Percentiles rank a stretch among this genome's conserved stretches.
Conservation (phyloP, 2,888 invertebrate genomes). For the Drosophila stalkeri region DNA sequence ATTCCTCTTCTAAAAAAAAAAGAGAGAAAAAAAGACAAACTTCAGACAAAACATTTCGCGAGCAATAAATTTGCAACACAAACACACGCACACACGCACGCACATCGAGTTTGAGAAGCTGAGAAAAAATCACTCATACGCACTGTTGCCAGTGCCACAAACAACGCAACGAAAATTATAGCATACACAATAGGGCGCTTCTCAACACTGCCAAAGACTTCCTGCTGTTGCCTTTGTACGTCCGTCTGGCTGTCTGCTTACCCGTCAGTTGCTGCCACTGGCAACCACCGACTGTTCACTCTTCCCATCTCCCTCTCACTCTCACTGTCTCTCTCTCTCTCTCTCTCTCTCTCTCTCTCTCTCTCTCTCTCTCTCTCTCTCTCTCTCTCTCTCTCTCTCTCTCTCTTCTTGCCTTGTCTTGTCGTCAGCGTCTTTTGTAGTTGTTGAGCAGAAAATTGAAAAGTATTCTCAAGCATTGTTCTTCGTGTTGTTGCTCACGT, state of each 20-base stretch:
- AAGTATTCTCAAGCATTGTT: conserved; percentile 73
- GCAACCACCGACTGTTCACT: conserved; percentile 56
- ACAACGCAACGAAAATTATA: conserved; percentile 50
- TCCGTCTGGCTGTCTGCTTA: conserved; percentile 44
- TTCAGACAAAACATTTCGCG: conserved; percentile 76
- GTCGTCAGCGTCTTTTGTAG: conserved; percentile 54
- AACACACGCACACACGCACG: conserved; percentile 25
- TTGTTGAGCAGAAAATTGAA: conserved; percentile 80
- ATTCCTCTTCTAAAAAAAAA: conserved; percentile 60
- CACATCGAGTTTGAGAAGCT: conserved; percentile 13
- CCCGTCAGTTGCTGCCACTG: conserved; percentile 52
- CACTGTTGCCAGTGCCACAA: conserved; percentile 69
- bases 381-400: neutral
- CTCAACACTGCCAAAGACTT: conserved; percentile 33
- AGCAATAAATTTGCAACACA: conserved; percentile 73
- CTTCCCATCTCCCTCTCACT: too few relatives aligned
- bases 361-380: neutral
- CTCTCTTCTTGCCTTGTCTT: neutral
- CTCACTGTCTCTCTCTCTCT: neutral
- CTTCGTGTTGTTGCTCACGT: conserved; percentile 33
- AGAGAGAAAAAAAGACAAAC: conserved; percentile 35
- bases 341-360: neutral
- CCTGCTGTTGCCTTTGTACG: conserved; percentile 24
- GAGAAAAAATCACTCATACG: conserved; percentile 78
- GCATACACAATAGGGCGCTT: conserved; percentile 60